Percentiles rank a stretch among this genome's conserved stretches.
Evolutionary conservation across 92 coral and sea anemone genomes (phyloP).

Genomic region (Porites rus): DNA sequence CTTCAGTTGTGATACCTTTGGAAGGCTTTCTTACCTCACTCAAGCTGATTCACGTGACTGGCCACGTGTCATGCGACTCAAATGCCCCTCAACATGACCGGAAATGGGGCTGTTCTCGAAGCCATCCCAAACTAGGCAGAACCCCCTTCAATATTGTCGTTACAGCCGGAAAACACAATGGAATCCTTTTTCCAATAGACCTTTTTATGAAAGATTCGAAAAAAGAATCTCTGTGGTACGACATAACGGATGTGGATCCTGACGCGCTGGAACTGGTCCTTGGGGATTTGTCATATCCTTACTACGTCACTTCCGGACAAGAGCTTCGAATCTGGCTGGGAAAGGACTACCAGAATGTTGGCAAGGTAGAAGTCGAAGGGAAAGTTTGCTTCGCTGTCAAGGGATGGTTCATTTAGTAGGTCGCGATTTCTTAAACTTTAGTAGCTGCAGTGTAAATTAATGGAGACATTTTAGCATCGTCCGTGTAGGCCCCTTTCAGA

Average conservation of each 20-base stretch:
- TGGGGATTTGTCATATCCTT: slow-evolving; percentile 25
- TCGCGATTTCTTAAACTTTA: not conserved
- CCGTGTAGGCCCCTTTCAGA: too few species aligned
- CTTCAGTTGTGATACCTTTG: slow-evolving; percentile 26
- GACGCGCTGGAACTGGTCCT: slow-evolving; percentile 29
- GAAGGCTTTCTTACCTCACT: slow-evolving; percentile 71
- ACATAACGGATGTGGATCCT: slow-evolving; percentile 23
- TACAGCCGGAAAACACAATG: slow-evolving; percentile 23
- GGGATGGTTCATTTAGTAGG: slow-evolving; percentile 25
- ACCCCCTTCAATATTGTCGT: slow-evolving; percentile 42
- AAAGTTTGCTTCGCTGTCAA: slow-evolving; percentile 17
- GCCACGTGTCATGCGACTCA: slow-evolving; percentile 54
- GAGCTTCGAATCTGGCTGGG: slow-evolving; percentile 36
- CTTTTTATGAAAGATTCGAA: not conserved
- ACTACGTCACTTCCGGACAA: slow-evolving; percentile 27
- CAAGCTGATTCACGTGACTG: slow-evolving; percentile 61
- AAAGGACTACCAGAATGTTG: slow-evolving; percentile 1
- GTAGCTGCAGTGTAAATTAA: not conserved
- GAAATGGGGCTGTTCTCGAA: slow-evolving; percentile 45
- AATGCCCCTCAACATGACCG: slow-evolving; percentile 7
- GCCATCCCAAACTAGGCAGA: slow-evolving; percentile 25
- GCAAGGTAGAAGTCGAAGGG: not conserved
- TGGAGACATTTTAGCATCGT: too few species aligned
- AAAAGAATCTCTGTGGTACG: slow-evolving; percentile 18
- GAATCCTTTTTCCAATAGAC: slow-evolving; percentile 15